Evolutionary conservation across 2,888 invertebrate genomes (phyloP).

Genomic region (Apodemia zela): DNA sequence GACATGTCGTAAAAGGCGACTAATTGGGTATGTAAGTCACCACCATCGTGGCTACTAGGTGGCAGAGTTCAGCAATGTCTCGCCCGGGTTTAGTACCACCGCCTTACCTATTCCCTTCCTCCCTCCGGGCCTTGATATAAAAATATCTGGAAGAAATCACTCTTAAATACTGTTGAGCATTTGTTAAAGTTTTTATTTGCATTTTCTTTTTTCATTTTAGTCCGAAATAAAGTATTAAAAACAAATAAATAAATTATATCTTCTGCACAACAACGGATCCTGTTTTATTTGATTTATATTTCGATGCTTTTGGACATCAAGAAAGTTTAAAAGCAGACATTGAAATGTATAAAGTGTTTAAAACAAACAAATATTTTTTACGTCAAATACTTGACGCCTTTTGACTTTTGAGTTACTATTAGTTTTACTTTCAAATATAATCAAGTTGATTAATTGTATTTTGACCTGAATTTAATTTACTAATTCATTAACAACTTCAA

Average conservation of each 20-base stretch:
- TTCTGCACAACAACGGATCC: neutral
- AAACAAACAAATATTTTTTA: neutral
- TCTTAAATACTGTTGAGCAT: no score
- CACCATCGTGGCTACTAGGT: no score
- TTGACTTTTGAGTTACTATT: no score
- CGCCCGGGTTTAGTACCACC: no score
- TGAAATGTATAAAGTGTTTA: neutral
- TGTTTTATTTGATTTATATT: neutral
- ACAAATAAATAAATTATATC: neutral
- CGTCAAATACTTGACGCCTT: neutral
- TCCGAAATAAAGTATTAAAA: neutral
- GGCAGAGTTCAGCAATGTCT: no score
- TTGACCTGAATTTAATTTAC: neutral
- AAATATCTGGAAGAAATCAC: no score
- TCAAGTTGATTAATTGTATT: neutral
- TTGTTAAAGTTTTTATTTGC: neutral
- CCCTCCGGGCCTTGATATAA: no score
- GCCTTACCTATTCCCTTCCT: no score
- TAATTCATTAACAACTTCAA: neutral
- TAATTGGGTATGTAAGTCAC: no score
- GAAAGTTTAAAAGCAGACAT: constrained; percentile 1
- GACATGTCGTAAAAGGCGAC: no score
- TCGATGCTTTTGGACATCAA: neutral
- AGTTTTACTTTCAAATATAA: neutral
- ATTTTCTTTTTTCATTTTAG: neutral